These are phyloP conservation scores for Tupaia tana DNA, from an alignment of 2,113 vertebrate species.

Conservation along the genomic window DNA sequence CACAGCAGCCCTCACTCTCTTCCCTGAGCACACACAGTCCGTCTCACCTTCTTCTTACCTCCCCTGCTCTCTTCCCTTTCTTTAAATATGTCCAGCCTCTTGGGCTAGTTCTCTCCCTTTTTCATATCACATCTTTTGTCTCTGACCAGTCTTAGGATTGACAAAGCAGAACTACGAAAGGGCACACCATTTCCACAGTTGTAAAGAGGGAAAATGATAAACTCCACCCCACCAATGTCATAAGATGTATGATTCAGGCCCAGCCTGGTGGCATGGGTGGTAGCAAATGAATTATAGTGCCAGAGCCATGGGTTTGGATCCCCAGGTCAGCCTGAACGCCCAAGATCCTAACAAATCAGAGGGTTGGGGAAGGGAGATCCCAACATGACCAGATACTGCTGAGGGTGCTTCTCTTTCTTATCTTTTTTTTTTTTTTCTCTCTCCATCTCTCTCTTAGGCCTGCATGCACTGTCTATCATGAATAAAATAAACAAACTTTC, in stretches of 20 bases:
- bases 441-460: too few relatives aligned
- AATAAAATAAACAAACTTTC: too few relatives aligned
- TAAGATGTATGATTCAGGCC: not conserved
- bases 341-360: too few relatives aligned
- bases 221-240: not conserved
- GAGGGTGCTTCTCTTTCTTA: too few relatives aligned
- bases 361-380: too few relatives aligned
- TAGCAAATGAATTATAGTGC: too few relatives aligned
- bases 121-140: not conserved
- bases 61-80: not conserved
- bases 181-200: not conserved
- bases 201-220: not conserved
- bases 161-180: not conserved
- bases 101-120: not conserved
- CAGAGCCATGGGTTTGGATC: too few relatives aligned
- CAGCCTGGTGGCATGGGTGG: too few relatives aligned
- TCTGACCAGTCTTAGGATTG: not conserved
- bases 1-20: fast-evolving
- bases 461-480: too few relatives aligned
- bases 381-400: too few relatives aligned
- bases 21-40: not conserved
- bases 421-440: too few relatives aligned
- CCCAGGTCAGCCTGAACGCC: too few relatives aligned
- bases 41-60: not conserved
- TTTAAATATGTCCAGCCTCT: not conserved